Base-by-base conservation (phyloP, 2,888 invertebrate species). In the Melipona beecheii region DNA sequence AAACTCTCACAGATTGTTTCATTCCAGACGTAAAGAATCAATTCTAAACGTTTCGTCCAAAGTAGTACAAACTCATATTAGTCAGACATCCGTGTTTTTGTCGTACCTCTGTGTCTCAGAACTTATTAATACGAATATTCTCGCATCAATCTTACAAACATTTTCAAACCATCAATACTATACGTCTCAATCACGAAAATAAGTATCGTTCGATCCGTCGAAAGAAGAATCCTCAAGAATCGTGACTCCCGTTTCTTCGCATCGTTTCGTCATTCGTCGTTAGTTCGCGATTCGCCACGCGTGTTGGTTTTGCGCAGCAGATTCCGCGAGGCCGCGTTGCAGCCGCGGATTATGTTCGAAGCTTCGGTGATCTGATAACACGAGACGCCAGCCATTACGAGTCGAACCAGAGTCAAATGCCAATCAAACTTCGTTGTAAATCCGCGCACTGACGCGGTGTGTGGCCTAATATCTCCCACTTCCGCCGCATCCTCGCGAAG, bases 401-500 rank as follows among this genome's bases (percentile, higher is more conserved):
- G 81, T 78, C 64, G 80, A 75, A 69, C 70, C 70, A 58, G 62
- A 77, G 78, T 74, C 80, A 80, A 72, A 78, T 71, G 79, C 78
- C 86, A 83, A 87, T 85, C 83, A 85, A 86, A 81, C 85, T 81
- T 83, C 84, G 84, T 82, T 83, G 80, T 78, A 74, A 78, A 77
- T 78, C 70, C 74, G 75, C 76, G 70, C 49, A 75, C 2, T 5
- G n/a, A n/a, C 27, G 19, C 65, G 79, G 62, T 77, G 49, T 66
- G 75, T 76, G 73, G 80, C 75, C 74, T 83, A 86, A 85, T 85
- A 87, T 84, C 83, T 70, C 36, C 56, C 71, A 88, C 71, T 83
- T 84, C 82, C 82, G 66, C 13, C 68, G 43, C 74, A 76, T 75
- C 81, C 80, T 73, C 75, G 72, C 56, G 19, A 65, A 31, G 21